Conservation (phyloP, 2,113 vertebrate species). For the Brachyistius frenatus region DNA sequence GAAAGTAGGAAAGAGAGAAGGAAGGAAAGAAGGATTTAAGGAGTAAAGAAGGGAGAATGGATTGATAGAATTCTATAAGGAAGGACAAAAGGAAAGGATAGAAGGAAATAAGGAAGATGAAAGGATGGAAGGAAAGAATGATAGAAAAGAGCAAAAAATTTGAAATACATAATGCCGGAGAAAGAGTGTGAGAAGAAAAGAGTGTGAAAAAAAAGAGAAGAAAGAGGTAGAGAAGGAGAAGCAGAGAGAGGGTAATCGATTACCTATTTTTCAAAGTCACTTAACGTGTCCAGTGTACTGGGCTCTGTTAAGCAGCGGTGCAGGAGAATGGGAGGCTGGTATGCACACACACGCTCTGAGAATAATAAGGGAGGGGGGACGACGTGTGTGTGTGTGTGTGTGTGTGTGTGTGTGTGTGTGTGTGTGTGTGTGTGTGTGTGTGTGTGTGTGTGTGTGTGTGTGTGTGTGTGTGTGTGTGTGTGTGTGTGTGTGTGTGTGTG, state of each 20-base stretch:
- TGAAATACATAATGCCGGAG: conserved; percentile 33
- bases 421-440: neutral
- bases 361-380: neutral
- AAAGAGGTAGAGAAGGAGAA: conserved; percentile 50
- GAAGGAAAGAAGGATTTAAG: neutral
- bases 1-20: conserved; percentile 1
- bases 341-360: conserved; percentile 89
- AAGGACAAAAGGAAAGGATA: conserved; percentile 43
- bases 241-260: conserved; percentile 89
- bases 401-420: conserved; percentile 1
- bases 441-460: conserved; percentile 9
- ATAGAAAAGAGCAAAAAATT: conserved; percentile 27
- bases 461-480: conserved; percentile 17
- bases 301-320: conserved; percentile 86
- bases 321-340: conserved; percentile 82
- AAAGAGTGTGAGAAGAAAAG: neutral
- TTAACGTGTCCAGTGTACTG: conserved; percentile 88
- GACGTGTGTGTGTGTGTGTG: neutral
- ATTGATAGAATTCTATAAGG: neutral
- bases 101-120: conserved; percentile 45
- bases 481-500: neutral
- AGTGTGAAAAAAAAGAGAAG: conserved; percentile 14
- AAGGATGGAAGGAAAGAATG: conserved; percentile 8
- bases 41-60: conserved; percentile 3
- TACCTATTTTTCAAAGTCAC: conserved; percentile 97